phyloP scores from a whole-genome alignment of 2,113 vertebrate genomes.

The Cynopterus brachyotis region DNA sequence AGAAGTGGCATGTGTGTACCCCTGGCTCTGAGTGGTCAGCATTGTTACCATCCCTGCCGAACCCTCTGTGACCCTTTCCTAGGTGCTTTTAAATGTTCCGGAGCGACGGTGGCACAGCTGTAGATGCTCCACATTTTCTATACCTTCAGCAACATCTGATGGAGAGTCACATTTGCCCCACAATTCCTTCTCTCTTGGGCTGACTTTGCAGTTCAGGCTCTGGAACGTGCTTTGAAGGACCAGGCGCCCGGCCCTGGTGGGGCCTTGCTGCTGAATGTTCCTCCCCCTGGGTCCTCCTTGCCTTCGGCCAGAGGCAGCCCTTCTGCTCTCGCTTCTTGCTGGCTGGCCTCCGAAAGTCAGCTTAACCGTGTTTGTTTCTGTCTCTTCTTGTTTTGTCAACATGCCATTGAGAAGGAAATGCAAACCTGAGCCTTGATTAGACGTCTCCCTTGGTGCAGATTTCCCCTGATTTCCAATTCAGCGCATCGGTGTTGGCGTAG shows the following conservation, averaged over 20 bases:
- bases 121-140: neutral
- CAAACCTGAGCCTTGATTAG: constrained; percentile 66
- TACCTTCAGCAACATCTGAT: neutral
- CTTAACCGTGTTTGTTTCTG: constrained; percentile 51
- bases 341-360: neutral
- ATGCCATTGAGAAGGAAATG: constrained; percentile 52
- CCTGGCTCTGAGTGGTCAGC: neutral
- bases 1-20: neutral
- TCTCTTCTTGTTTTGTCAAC: constrained; percentile 71
- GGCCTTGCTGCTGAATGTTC: neutral
- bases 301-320: neutral
- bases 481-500: fast-evolving
- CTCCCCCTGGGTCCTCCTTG: neutral
- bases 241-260: neutral
- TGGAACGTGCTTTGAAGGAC: neutral
- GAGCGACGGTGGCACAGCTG: neutral
- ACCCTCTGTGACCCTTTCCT: neutral
- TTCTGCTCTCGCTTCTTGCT: neutral
- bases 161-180: neutral
- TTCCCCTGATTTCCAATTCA: constrained; percentile 57
- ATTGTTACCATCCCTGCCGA: neutral
- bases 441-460: constrained; percentile 5
- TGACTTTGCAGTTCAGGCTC: neutral
- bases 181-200: fast-evolving
- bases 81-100: neutral